Evolutionary conservation across 2,113 vertebrate genomes (phyloP), one percentile per base, ranked within the genome.

Genomic region (Triplophysa dalaica): DNA sequence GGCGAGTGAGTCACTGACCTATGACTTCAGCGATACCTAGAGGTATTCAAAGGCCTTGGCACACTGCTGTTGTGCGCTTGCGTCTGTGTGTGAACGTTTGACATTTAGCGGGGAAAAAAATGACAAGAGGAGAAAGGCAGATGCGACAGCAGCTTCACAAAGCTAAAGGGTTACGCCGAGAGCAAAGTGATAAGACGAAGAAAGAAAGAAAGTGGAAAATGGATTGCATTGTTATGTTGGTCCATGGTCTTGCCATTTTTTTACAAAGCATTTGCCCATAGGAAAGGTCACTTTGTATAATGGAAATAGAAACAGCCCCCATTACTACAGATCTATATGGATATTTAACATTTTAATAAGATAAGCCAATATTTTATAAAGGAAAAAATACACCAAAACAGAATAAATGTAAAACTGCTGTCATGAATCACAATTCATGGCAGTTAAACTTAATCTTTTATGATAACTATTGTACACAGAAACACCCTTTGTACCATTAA

Each of bases 11-110:
- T 84, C 87, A 81, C 84, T 88, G 90, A 91, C 90, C 88, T 90
- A 86, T 87, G 90, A 86, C 90, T 90, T 87, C 88, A 86, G 72
- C 75, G 63, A 82, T 84, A 91, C 90, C 87, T 89, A 78, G 73
- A 86, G 91, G 78, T 86, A 89, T 89, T 90, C 83, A 85, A 89
- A 87, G 86, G 84, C 85, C 75, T 83, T 74, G 83, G 89, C 79
- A 50, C 82, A 67, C 81, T 81, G 84, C 81, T 85, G 86, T 87
- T 81, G 33, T 88, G 86, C 76, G 10, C 24, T 56, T 26, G 8
- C 16, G 17, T 52, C 41, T 48, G 56, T 72, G 64, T 78, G 77
- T 22, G 38, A 52, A 56, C 26, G 43, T 77, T 82, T 92, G 88
- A 91, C 88, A 91, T 91, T 91, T 91, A 24, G 70, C 78, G 38